These are phyloP conservation scores for Epistrophe grossulariae DNA, from an alignment of 2,888 invertebrate genomes.

Conservation along the genomic window DNA sequence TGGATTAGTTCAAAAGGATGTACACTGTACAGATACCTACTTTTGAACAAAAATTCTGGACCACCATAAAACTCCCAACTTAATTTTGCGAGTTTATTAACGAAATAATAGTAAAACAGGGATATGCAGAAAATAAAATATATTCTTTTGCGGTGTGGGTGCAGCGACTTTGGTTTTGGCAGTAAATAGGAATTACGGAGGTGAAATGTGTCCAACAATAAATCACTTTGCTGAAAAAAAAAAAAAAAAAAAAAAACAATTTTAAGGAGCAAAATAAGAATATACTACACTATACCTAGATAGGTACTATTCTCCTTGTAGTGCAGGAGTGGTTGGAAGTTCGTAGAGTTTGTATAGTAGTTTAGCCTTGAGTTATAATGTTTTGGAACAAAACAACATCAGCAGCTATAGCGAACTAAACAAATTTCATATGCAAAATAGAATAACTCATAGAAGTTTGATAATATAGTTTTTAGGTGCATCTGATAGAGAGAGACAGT, in stretches of 20 bases:
- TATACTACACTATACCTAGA: conserved; percentile 27
- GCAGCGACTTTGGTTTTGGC: conserved; percentile 31
- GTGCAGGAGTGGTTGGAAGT: background rate
- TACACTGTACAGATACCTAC: too few relatives aligned
- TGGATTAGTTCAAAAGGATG: too few relatives aligned
- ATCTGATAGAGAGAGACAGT: conserved; percentile 2
- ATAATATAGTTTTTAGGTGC: conserved; percentile 69
- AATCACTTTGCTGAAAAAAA: conserved; percentile 53
- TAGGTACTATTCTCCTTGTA: too few relatives aligned
- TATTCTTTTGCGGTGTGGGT: conserved; percentile 20
- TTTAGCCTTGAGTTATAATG: conserved; percentile 18
- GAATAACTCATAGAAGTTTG: conserved; percentile 71
- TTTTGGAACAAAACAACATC: conserved; percentile 13
- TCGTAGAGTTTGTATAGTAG: background rate
- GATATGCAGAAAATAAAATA: conserved; percentile 22
- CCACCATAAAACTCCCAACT: too few relatives aligned
- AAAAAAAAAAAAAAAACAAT: conserved; percentile 39
- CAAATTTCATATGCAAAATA: conserved; percentile 72
- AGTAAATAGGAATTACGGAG: conserved; percentile 75
- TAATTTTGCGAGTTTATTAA: conserved; percentile 29
- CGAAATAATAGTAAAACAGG: conserved; percentile 13
- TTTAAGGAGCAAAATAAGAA: conserved; percentile 37
- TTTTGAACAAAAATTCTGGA: too few relatives aligned
- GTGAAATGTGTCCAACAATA: conserved; percentile 66
- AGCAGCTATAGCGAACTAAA: conserved; percentile 19